A percentile compares a stretch with the other conserved stretches of the same genome.
Evolutionary conservation across 2,113 vertebrate species (phyloP).

Genomic region (Leptodactylus fuscus): DNA sequence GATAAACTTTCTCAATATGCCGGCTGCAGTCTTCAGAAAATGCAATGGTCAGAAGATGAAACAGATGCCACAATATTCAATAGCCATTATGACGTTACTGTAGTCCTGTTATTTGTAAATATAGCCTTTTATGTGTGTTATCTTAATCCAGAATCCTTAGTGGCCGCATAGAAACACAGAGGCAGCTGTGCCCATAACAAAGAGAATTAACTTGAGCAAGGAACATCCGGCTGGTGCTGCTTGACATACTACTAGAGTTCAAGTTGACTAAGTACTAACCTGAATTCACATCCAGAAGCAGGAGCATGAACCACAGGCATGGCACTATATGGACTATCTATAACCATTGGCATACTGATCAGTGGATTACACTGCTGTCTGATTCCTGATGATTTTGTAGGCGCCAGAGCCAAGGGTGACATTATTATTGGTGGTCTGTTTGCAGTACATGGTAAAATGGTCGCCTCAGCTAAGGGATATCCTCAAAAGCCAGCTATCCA

Average conservation of each 20-base stretch:
- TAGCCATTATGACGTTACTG: slow-evolving; percentile 22
- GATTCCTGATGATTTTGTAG: slow-evolving; percentile 69
- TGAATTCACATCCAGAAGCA: slow-evolving; percentile 59
- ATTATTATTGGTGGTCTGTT: slow-evolving; percentile 77
- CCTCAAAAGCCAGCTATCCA: slow-evolving; percentile 72
- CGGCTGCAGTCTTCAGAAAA: neutral
- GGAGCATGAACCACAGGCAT: slow-evolving; percentile 65
- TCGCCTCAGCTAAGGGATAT: slow-evolving; percentile 62
- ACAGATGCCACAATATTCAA: slow-evolving; percentile 42
- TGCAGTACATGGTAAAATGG: slow-evolving; percentile 73
- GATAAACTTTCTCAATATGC: neutral
- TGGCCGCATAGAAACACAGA: slow-evolving; percentile 12
- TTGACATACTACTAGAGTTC: slow-evolving; percentile 62
- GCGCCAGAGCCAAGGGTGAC: slow-evolving; percentile 72
- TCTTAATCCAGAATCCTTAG: slow-evolving; percentile 48
- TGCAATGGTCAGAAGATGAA: neutral
- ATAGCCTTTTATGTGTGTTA: slow-evolving; percentile 52
- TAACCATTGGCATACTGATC: slow-evolving; percentile 63
- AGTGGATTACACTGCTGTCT: slow-evolving; percentile 66
- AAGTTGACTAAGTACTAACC: slow-evolving; percentile 34
- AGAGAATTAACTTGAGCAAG: slow-evolving; percentile 57
- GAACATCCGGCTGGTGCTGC: slow-evolving; percentile 60
- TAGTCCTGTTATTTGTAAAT: slow-evolving; percentile 45
- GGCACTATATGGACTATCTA: slow-evolving; percentile 65
- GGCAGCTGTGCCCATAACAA: slow-evolving; percentile 51